Evolutionary conservation across 1,140 invertebrate species (phyloP).

Genomic region (Antheraea pernyi): DNA sequence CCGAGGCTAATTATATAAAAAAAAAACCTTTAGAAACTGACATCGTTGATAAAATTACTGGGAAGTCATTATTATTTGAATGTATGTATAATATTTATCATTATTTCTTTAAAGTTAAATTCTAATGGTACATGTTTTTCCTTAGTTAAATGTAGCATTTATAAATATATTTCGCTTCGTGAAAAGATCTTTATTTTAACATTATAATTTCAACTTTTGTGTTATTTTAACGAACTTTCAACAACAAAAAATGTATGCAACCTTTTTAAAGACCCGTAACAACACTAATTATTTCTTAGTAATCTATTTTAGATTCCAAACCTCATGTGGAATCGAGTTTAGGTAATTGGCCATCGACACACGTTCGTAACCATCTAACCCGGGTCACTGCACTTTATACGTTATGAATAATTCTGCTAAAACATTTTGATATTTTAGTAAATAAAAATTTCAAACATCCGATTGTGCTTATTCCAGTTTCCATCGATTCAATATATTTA

Average conservation of each 20-base stretch:
- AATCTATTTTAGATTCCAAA: neutral
- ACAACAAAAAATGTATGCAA: neutral
- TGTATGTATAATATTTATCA: too few species aligned
- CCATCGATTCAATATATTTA: too few species aligned
- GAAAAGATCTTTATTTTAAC: too few species aligned
- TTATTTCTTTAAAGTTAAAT: too few species aligned
- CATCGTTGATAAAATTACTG: constrained; percentile 11
- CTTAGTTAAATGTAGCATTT: too few species aligned
- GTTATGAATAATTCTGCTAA: neutral
- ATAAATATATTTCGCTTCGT: too few species aligned
- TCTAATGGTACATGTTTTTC: too few species aligned
- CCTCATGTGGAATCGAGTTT: neutral
- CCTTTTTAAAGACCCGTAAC: too few species aligned
- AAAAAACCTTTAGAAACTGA: constrained; percentile 29
- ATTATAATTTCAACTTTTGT: neutral
- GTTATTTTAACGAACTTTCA: neutral
- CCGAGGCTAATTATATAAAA: constrained; percentile 38
- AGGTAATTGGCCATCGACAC: neutral
- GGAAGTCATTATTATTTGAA: neutral
- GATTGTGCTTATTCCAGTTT: too few species aligned
- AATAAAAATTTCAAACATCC: neutral
- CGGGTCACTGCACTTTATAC: constrained; percentile 8
- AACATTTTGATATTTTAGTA: neutral
- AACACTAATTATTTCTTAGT: neutral
- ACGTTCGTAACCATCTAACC: neutral